Percentiles rank a stretch among this genome's conserved stretches.
Conservation (phyloP, 2,797 vertebrate genomes). For the Borostomias antarcticus region DNA sequence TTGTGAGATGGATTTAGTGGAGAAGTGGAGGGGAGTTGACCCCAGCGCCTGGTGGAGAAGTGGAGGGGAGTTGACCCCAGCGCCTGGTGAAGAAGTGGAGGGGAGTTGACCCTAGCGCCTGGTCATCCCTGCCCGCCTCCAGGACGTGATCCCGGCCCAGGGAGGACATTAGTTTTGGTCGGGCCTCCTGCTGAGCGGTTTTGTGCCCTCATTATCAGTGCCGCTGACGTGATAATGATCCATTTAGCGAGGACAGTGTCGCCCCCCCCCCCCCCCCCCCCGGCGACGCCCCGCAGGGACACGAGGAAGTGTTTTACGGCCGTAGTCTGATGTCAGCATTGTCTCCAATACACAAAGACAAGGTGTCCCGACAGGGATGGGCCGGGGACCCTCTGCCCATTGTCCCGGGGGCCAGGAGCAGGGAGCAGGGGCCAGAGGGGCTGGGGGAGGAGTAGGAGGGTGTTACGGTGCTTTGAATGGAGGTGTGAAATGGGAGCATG, state of each 20-base stretch:
- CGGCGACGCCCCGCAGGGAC: constrained; percentile 57
- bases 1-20: no score
- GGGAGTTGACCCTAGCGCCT: no score
- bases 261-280: constrained; percentile 26
- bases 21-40: no score
- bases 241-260: constrained; percentile 72
- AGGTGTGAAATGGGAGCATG: constrained; percentile 80
- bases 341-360: constrained; percentile 79
- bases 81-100: no score
- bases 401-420: constrained; percentile 47
- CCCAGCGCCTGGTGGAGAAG: no score
- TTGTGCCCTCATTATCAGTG: constrained; percentile 63
- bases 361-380: constrained; percentile 69
- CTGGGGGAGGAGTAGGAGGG: constrained; percentile 15
- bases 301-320: constrained; percentile 74
- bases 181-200: constrained; percentile 54
- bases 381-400: constrained; percentile 61
- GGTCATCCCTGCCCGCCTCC: no score
- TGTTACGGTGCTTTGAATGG: constrained; percentile 73
- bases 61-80: no score
- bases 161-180: no score
- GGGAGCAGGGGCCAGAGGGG: constrained; percentile 22
- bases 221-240: constrained; percentile 74
- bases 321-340: constrained; percentile 63
- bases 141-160: no score